Base-by-base conservation (phyloP, 1,140 invertebrate species). In the Globodera rostochiensis region DNA sequence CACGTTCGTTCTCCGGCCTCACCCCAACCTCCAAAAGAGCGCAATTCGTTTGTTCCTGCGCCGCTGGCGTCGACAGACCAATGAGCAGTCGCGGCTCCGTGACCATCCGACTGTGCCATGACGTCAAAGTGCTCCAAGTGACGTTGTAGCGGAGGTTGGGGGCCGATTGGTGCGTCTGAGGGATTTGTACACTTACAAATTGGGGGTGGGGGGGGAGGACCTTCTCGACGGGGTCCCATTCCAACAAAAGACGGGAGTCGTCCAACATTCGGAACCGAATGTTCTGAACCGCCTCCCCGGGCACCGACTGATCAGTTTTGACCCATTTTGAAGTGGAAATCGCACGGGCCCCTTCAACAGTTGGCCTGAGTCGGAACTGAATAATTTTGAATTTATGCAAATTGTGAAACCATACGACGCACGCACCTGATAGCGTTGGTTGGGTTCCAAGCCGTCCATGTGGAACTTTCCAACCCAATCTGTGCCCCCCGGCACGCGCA, bases 91-190 rank as follows among this genome's bases (percentile, higher is more conserved):
- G 80, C 5, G 84, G 82, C 8, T 75, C 49, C 64, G n/a, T 69
- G 66, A 85, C 84, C 21, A 73, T 36, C 50, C 81, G 57, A 64
- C 82, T 75, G 47, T 76, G 64, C 74, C 60, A 3, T 47, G 57
- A 4, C n/a, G 73, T 6, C 46, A n/a, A 7, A 57, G 74, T 46
- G 21, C 21, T 71, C 86, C 86, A 85, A 47, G 47, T 77, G 50
- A 85, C 83, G 79, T 85, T 85, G 66, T 85, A 85, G 7, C 86
- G 81, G 25, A 85, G 80, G 79, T 85, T 86, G 36, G 85, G 74
- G 21, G 80, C 84, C n/a, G 73, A 73, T 21, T 57, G 69, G 53
- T 83, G 82, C 25, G 21, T 50, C 83, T 84, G 25, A 82, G 15
- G 64, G 6, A 77, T 7, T 57, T 75, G 5, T 25, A 45, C 53